Base-by-base conservation (phyloP, 2,888 invertebrate species). In the Noctuana brunneofusca region DNA sequence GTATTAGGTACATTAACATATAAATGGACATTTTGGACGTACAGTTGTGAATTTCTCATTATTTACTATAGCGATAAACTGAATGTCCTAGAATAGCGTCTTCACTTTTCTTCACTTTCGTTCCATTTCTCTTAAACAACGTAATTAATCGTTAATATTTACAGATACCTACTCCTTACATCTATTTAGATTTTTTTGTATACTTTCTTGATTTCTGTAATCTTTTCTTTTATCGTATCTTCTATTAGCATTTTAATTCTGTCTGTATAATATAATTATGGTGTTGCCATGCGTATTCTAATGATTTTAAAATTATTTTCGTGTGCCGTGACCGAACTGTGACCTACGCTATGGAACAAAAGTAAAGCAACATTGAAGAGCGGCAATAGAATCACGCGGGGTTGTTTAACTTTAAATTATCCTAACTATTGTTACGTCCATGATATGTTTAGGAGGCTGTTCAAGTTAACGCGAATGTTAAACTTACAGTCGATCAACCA, bases 21-120 rank as follows among this genome's bases (percentile, higher is more conserved):
- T 89, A 87, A 87, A 89, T 92, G 92, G 92, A 92, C 92, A 92
- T 86, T 89, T 90, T 92, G 92, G 92, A 92, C 92, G 92, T 90
- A 89, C 92, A 90, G 86, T 89, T 89, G 87, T 88, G 87, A 86
- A 78, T 75, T 78, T 80, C 76, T 76, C 80, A 79, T 79, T 72
- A 78, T 75, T 78, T 80, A 79, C 81, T 83, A 83, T 84, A 83
- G 82, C 80, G 83, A 79, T 77, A 75, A 81, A 83, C 79, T 78
- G 75, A 81, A 79, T 80, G 75, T 74, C 74, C 80, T 79, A 77
- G 76, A 78, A 76, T 74, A 76, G 65, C 70, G 72, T 77, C 81
- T 81, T 78, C 67, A n/a, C n/a, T n/a, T n/a, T n/a, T 71, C 81
- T 86, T 84, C 82, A 87, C 87, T 88, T 87, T 85, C 85, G 89